These are phyloP conservation scores for Archips crataeganus DNA, from an alignment of 2,888 invertebrate species.

Conservation along the genomic window DNA sequence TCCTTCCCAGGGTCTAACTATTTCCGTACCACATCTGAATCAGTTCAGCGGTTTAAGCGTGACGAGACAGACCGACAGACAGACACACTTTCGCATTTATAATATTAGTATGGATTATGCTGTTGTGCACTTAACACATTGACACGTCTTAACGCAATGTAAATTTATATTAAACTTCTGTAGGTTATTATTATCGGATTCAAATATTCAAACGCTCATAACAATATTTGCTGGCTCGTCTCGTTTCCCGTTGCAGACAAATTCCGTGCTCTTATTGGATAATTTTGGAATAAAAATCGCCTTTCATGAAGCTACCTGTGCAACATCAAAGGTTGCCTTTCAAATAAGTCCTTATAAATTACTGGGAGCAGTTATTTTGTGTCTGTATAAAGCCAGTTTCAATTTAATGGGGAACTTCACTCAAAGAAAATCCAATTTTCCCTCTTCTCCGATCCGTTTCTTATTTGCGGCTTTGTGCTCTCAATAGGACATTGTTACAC, in stretches of 20 bases:
- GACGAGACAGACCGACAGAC: too few relatives aligned
- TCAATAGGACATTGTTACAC: slow-evolving; percentile 64
- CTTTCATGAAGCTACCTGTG: slow-evolving; percentile 39
- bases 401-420: slow-evolving; percentile 55
- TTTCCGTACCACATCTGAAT: too few relatives aligned
- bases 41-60: too few relatives aligned
- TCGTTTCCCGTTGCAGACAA: neutral
- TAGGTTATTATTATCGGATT: neutral
- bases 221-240: slow-evolving; percentile 4
- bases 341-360: slow-evolving; percentile 44
- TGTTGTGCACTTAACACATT: neutral
- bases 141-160: neutral
- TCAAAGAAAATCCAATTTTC: slow-evolving; percentile 69
- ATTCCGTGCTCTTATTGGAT: neutral
- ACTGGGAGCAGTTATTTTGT: slow-evolving; percentile 41
- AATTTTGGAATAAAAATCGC: slow-evolving; percentile 20
- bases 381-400: slow-evolving; percentile 45
- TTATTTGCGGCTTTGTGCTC: slow-evolving; percentile 64
- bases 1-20: too few relatives aligned
- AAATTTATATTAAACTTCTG: neutral
- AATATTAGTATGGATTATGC: too few relatives aligned
- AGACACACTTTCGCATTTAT: too few relatives aligned
- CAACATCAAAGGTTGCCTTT: slow-evolving; percentile 35
- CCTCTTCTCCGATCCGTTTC: slow-evolving; percentile 53
- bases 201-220: neutral